Evolutionary conservation across 2,888 invertebrate genomes (phyloP), one percentile per base, ranked within the genome.

Genomic region (Synanthedon formicaeformis): DNA sequence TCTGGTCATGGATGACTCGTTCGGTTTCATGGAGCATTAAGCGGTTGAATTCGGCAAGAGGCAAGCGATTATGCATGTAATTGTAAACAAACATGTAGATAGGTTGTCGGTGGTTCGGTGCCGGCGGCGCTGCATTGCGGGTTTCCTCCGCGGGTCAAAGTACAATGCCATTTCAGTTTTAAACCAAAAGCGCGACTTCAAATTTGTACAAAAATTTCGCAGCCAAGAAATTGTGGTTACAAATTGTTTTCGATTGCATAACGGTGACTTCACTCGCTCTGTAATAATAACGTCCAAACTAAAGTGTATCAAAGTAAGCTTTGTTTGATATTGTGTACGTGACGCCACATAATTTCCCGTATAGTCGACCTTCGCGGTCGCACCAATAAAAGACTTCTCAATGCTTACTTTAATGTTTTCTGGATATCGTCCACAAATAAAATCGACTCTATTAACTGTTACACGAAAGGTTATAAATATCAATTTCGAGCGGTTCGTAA

Each of bases 101-200:
- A 66, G 74, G 75, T 69, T 77, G 79, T 50, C 79, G 79, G 79
- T 34, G 18, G 50, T 50, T 80, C 79, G 79, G 75, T 64, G 66
- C 70, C 66, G 59, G 64, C 67, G 64, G 69, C 58, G 60, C 77
- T 79, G 82, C 83, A 84, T 68, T 84, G 84, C 83, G 79, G 78
- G 60, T 70, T 62, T 67, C 34, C 34, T 34, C 34, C 66, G 60
- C 64, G 69, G 75, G 73, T 75, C 74, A 70, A 66, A 74, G 78
- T 80, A 78, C 80, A 81, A 67, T 79, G 78, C 71, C 67, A 73
- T 71, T 50, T 68, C 62, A 68, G 60, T 67, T 67, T 58, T 61
- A 57, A 62, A 59, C 69, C 66, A 72, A 66, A 66, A 60, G 59
- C 65, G 27, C 34, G 34, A 10, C 45, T 45, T 45, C n/a, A 14